Evolutionary conservation across 2,113 vertebrate species (phyloP).

Genomic region (Pseudorectes ferrugineus): DNA sequence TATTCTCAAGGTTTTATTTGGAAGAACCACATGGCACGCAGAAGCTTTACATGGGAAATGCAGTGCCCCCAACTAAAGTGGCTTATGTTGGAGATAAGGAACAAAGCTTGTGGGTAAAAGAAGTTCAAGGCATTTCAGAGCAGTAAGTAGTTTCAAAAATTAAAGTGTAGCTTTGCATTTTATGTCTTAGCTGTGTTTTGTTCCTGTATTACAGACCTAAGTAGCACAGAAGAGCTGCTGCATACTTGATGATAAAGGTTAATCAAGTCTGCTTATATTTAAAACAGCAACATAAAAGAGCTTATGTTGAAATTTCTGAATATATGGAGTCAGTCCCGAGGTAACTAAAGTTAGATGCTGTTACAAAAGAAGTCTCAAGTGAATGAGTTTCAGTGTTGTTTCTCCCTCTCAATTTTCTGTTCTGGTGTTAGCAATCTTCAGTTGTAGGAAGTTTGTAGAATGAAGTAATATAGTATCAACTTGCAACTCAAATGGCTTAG

Average conservation of each 20-base stretch:
- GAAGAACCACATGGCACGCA: constrained; percentile 86
- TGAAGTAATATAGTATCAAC: background rate
- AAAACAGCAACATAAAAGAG: background rate
- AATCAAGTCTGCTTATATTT: background rate
- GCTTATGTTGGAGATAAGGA: constrained; percentile 84
- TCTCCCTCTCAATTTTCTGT: background rate
- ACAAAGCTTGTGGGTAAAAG: constrained; percentile 88
- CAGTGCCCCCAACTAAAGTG: constrained; percentile 83
- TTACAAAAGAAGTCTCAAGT: background rate
- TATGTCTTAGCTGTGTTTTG: background rate
- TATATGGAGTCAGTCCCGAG: background rate
- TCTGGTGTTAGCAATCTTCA: background rate
- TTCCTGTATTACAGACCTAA: background rate
- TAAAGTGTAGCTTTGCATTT: background rate
- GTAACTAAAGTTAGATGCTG: background rate
- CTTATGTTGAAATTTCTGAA: background rate
- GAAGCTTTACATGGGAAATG: constrained; percentile 77
- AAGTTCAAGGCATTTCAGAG: constrained; percentile 89
- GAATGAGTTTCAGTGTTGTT: background rate
- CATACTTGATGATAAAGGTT: background rate
- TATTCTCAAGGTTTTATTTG: constrained; percentile 79
- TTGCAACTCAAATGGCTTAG: background rate
- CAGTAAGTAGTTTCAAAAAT: constrained; percentile 75
- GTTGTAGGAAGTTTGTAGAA: background rate
- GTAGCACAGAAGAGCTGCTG: background rate